Evolutionary conservation across 2,888 invertebrate genomes (phyloP), one percentile per base, ranked within the genome.

Genomic region (Alloplasta piceator): DNA sequence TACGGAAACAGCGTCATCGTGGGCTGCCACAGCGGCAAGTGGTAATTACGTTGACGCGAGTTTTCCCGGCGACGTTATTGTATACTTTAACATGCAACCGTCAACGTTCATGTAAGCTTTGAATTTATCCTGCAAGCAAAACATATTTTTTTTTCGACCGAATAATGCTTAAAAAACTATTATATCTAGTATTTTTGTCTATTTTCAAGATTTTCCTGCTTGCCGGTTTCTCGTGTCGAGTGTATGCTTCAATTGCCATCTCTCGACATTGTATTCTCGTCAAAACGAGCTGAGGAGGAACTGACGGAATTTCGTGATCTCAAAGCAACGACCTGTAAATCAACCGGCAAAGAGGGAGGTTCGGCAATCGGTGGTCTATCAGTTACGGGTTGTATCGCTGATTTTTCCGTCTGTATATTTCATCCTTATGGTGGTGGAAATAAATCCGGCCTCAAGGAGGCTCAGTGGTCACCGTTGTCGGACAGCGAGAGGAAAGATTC

Each of bases 81-180:
- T 99, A 55, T 98, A 98, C 93, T 98, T 99, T 93, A 98, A 98
- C 92, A 98, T 99, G 96, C 98, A 99, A 92, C 98, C 99, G 0
- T 98, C 98, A 73, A 98, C 98, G 0, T 98, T 99, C 92, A 93
- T 91, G 91, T 91, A 70, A 82, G 43, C 5, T 48, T 6, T 16
- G 36, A 14, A 46, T 6, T 48, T 43, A 39, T 12, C n/a, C n/a
- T n/a, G n/a, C n/a, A n/a, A n/a, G n/a, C 63, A 71, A 64, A 14
- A 55, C n/a, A 46, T 16, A 12, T 41, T 75, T 67, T 9, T 68
- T n/a, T n/a, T n/a, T n/a, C n/a, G n/a, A n/a, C n/a, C n/a, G 56
- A 46, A 56, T 63, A 55, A 60, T n/a, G 0, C 4, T 12, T 0
- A 4, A 9, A 48, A 67, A 46, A 9, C 64, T 50, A 6, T 38